Evolutionary conservation across 1,140 invertebrate species (phyloP), one percentile per base, ranked within the genome.

Genomic region (Matsumurasca onukii): DNA sequence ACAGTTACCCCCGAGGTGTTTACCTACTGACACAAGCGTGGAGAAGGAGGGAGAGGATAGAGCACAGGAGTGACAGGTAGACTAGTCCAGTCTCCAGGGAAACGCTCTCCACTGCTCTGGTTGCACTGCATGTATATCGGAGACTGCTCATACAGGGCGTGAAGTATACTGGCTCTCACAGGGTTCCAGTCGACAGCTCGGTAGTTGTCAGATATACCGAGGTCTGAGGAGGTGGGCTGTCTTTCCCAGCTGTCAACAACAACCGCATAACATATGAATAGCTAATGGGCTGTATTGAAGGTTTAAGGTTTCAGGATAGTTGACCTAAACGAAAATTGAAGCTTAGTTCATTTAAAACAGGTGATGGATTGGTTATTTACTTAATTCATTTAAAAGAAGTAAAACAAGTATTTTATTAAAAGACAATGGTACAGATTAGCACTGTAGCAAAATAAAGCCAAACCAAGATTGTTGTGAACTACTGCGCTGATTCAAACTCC

Each of bases 121-220:
- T 98, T 98, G 78, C 97, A 98, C 77, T 98, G 95, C 93, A 98
- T 96, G 59, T 94, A 94, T 55, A 98, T 84, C 24, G 94, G 91
- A 1, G 94, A 88, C 72, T 89, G 86, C n/a, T 86, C 82, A 76
- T 97, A 98, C 15, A 97, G 84, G 64, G 88, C 84, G 29, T 88
- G 81, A 29, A 98, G 80, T 17, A 94, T 81, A 51, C 86, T 80
- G 0, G 88, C 82, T 24, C 91, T 85, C 48, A 93, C 82, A 59
- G 88, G 89, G 9, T 86, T 94, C 95, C 95, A 98, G 20, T 89
- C 80, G 57, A 98, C 92, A 1, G 87, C 82, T 45, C 87, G 80
- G 77, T 96, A 98, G 80, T 96, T 95, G 2, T 83, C 80, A 0
- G 90, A 89, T 68, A 89, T 85, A 66, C 81, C 82, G 74, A 81